Evolutionary conservation across 2,888 invertebrate species (phyloP), one percentile per base, ranked within the genome.

Genomic region (Ypsolopha sequella): DNA sequence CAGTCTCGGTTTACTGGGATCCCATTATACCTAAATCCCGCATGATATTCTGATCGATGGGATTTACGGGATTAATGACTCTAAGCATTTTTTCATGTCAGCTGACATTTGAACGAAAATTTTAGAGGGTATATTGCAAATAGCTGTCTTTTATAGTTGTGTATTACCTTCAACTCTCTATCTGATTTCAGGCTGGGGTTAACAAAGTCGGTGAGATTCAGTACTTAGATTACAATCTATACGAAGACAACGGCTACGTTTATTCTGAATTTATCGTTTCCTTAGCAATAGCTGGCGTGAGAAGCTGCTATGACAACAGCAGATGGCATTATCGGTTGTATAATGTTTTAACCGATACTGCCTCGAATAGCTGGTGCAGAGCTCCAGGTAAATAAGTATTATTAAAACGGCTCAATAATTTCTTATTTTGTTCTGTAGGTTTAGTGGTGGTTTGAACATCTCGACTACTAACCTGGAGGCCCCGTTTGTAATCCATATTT

Each of bases 161-260:
- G n/a, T n/a, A n/a, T n/a, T n/a, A n/a, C n/a, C n/a, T n/a, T n/a
- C n/a, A n/a, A n/a, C n/a, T n/a, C n/a, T n/a, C n/a, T n/a, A n/a
- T n/a, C n/a, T 47, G 38, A 33, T 49, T 57, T 33, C 36, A 81
- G 80, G 66, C 85, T 8, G 91, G 89, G 6, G 88, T 90, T 0
- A 84, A 91, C 60, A 75, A 87, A 36, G 72, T 87, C 0, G 95
- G 94, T 1, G 88, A 88, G 51, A 91, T 95, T 49, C 89, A 92
- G 50, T 90, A 90, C 52, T 59, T 95, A 35, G 87, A 90, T 51
- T 82, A 80, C 45, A 75, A 76, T 9, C 61, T 89, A 33, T 90
- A 87, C 52, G 75, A 87, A 51, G 90, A 91, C 60, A 75, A 81
- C 48, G 91, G 91, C 0, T 85, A 76, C 48, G 61, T 70, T 0